Percentiles rank a stretch among this genome's conserved stretches.
Conservation (phyloP, 1,140 invertebrate species). For the Orchestia grillus region DNA sequence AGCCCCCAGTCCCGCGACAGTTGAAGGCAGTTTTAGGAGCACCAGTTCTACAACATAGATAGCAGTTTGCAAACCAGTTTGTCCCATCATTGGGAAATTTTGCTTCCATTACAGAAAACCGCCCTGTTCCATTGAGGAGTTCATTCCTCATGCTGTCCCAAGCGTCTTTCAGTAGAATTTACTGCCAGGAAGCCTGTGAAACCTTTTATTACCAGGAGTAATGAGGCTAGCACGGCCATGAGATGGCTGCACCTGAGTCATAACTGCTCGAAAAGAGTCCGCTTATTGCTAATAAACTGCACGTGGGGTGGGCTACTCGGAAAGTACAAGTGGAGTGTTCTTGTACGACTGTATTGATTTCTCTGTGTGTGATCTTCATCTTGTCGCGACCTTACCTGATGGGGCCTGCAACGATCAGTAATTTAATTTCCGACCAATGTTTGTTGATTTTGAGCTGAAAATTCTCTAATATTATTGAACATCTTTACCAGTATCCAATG, state of each 20-base stretch:
- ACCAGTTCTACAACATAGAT: background rate
- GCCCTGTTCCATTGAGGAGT: background rate
- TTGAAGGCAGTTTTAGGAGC: background rate
- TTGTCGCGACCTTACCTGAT: background rate
- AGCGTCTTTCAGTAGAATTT: background rate
- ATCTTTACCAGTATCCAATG: no score
- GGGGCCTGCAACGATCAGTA: no score
- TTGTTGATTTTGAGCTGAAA: no score
- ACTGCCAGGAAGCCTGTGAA: background rate
- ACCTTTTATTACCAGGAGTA: background rate
- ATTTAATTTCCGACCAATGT: no score
- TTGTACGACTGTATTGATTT: background rate
- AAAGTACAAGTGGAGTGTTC: background rate
- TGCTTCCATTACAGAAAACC: background rate
- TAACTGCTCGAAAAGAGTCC: background rate
- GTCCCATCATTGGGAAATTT: background rate
- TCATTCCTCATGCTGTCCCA: background rate
- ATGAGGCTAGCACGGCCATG: background rate
- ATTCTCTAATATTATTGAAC: no score
- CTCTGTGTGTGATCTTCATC: background rate
- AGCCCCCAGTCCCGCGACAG: background rate
- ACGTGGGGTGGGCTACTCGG: background rate
- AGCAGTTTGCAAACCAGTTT: background rate
- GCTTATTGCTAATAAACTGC: background rate
- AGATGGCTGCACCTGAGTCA: background rate